phyloP scores from a whole-genome alignment of 1,140 invertebrate genomes.

The Temnothorax nylanderi region DNA sequence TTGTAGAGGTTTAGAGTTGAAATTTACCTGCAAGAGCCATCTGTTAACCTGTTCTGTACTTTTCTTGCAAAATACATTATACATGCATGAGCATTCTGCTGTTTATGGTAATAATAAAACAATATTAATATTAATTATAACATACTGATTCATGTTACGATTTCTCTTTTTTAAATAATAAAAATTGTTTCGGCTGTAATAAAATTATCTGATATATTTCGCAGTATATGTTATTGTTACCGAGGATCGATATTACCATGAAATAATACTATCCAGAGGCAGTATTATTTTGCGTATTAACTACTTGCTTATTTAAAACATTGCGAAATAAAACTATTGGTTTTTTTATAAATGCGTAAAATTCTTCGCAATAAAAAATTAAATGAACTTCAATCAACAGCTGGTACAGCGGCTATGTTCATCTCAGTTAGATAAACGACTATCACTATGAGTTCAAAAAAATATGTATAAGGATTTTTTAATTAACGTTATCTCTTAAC shows the following conservation, averaged over 20 bases:
- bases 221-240: neutral
- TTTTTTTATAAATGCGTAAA: neutral
- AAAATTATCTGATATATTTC: neutral
- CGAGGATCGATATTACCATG: slow-evolving; percentile 17
- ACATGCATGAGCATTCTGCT: neutral
- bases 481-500: slow-evolving; percentile 45
- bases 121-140: neutral
- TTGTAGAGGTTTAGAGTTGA: neutral
- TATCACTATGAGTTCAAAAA: slow-evolving; percentile 36
- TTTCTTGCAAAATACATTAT: neutral
- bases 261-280: neutral
- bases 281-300: neutral
- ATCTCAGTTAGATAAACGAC: slow-evolving; percentile 49
- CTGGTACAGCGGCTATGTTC: slow-evolving; percentile 57
- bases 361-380: slow-evolving; percentile 22
- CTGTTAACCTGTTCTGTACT: slow-evolving; percentile 9
- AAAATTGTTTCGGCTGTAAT: neutral
- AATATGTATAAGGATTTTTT: slow-evolving; percentile 34
- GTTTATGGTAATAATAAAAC: neutral
- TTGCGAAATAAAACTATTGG: slow-evolving; percentile 15
- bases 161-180: neutral
- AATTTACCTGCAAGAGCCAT: slow-evolving; percentile 9
- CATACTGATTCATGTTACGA: neutral
- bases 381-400: slow-evolving; percentile 34
- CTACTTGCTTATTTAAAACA: neutral